Conservation (phyloP, 2,113 vertebrate genomes). For the Aplodontia rufa region DNA sequence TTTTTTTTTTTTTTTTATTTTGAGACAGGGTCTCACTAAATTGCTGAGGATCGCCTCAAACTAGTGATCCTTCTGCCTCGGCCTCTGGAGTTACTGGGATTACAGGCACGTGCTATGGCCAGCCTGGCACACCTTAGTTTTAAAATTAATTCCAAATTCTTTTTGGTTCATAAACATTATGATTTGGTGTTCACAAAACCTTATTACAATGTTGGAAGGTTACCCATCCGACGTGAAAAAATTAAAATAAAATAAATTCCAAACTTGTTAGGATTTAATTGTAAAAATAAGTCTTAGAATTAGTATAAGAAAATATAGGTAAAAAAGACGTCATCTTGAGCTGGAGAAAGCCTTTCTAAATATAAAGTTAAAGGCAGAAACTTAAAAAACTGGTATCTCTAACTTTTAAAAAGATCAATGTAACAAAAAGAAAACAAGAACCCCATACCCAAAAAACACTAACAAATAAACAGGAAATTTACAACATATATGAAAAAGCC, state of each 20-base stretch:
- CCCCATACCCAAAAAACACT: background rate
- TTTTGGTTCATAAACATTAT: background rate
- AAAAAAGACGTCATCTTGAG: conserved; percentile 1
- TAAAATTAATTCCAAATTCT: background rate
- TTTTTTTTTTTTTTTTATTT: too few relatives aligned
- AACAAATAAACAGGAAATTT: background rate
- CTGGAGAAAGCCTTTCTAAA: background rate
- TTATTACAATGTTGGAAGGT: too few relatives aligned
- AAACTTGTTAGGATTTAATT: conserved; percentile 30
- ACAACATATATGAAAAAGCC: background rate
- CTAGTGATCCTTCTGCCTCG: too few relatives aligned
- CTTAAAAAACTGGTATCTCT: background rate
- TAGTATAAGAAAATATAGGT: background rate
- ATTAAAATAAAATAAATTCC: background rate
- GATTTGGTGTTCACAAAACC: too few relatives aligned
- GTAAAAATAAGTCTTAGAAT: background rate
- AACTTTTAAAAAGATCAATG: background rate
- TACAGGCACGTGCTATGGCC: too few relatives aligned
- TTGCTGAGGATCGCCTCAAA: too few relatives aligned
- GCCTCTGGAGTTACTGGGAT: too few relatives aligned
- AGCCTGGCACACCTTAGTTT: background rate
- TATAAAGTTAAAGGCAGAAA: background rate
- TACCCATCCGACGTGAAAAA: too few relatives aligned
- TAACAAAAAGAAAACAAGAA: background rate
- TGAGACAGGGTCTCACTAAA: too few relatives aligned